A percentile compares a stretch with the other conserved stretches of the same genome.
These are phyloP conservation scores for Harmothoe impar DNA, from an alignment of 2,888 invertebrate species.

Conservation along the genomic window DNA sequence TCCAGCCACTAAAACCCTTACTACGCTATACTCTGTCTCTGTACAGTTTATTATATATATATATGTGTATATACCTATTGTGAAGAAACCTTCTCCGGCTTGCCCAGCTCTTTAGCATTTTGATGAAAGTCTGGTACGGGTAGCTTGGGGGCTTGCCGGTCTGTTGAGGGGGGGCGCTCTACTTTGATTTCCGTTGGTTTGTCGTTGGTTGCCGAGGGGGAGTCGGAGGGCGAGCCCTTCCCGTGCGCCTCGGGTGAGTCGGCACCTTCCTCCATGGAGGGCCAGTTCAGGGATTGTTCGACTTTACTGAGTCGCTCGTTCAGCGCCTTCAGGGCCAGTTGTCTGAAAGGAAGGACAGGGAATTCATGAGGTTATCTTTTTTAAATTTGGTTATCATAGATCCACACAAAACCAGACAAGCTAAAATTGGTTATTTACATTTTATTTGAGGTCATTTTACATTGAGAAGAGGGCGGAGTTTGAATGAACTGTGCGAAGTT, in stretches of 20 bases:
- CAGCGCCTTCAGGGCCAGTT: slow-evolving; percentile 96
- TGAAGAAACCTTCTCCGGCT: neutral
- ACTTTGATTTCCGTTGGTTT: slow-evolving; percentile 54
- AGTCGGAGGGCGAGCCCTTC: neutral
- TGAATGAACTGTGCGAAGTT: too few relatives aligned
- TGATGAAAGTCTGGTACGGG: slow-evolving; percentile 71
- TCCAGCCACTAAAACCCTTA: neutral
- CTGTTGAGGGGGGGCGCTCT: slow-evolving; percentile 17
- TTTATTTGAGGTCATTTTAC: neutral
- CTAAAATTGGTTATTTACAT: neutral
- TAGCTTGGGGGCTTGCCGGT: slow-evolving; percentile 62
- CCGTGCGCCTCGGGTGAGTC: slow-evolving; percentile 16
- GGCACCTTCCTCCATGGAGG: slow-evolving; percentile 78
- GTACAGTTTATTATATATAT: neutral
- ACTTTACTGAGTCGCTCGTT: slow-evolving; percentile 90
- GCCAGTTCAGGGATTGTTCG: slow-evolving; percentile 78
- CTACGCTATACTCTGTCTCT: neutral
- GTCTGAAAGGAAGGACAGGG: slow-evolving; percentile 86
- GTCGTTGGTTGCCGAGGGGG: neutral
- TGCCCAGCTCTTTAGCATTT: slow-evolving; percentile 65
- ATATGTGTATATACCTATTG: neutral
- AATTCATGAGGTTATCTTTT: too few relatives aligned
- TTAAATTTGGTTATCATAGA: too few relatives aligned
- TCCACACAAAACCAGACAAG: too few relatives aligned
- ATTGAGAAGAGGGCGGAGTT: too few relatives aligned